These are phyloP conservation scores for Bembecia ichneumoniformis DNA, from an alignment of 2,888 invertebrate species.

Conservation along the genomic window DNA sequence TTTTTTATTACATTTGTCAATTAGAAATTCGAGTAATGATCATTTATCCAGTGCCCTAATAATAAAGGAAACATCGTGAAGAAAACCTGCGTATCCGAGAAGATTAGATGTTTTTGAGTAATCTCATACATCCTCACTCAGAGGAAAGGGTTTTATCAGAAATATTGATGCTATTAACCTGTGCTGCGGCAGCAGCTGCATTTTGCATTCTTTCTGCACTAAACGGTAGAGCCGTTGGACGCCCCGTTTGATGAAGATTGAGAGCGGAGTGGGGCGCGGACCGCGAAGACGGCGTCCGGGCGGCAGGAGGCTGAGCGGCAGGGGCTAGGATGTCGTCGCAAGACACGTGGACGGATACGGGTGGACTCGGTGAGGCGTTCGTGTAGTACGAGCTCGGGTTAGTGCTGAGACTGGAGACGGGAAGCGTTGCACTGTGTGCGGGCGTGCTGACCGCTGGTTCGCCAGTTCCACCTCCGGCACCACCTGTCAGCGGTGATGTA, in stretches of 20 bases:
- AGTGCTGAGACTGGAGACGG: constrained; percentile 69
- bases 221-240: constrained; percentile 49
- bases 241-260: constrained; percentile 57
- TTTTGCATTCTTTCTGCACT: constrained; percentile 43
- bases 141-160: no score
- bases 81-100: no score
- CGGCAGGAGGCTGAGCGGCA: constrained; percentile 28
- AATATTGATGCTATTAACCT: constrained; percentile 2
- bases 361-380: constrained; percentile 73
- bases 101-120: no score
- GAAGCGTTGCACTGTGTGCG: constrained; percentile 61
- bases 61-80: no score
- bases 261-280: constrained; percentile 65
- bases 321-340: constrained; percentile 63
- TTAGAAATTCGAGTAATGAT: no score
- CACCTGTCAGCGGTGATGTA: constrained; percentile 59
- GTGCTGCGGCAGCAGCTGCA: constrained; percentile 13
- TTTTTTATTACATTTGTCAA: no score
- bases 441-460: constrained; percentile 61
- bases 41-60: no score
- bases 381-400: constrained; percentile 74
- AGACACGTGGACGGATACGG: constrained; percentile 54
- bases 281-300: constrained; percentile 52
- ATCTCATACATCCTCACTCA: no score
- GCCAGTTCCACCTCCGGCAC: constrained; percentile 19